phyloP scores from a whole-genome alignment of 2,888 invertebrate species.

The Flexamia atlantica region DNA sequence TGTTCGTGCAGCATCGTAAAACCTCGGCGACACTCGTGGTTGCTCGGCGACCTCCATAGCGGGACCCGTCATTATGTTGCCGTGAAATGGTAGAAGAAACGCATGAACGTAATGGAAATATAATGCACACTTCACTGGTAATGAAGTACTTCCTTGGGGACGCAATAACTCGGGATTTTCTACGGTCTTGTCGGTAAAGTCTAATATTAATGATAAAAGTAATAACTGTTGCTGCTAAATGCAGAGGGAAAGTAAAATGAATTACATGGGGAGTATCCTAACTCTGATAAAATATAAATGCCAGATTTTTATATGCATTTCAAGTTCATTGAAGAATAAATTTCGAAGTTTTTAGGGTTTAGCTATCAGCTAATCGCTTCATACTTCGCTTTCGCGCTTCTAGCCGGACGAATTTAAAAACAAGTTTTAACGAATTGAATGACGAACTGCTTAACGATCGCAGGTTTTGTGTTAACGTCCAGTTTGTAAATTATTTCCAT shows the following conservation, averaged over 20 bases:
- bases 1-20: constrained; percentile 26
- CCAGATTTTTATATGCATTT: too few relatives aligned
- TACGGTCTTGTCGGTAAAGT: constrained; percentile 26
- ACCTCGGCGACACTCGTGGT: constrained; percentile 32
- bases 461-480: too few relatives aligned
- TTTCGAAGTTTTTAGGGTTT: too few relatives aligned
- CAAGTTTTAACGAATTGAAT: too few relatives aligned
- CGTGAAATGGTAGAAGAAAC: constrained; percentile 31
- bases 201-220: constrained; percentile 8
- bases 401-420: too few relatives aligned
- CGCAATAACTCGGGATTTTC: constrained; percentile 2
- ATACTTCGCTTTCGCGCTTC: too few relatives aligned
- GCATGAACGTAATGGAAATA: constrained; percentile 29
- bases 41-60: constrained; percentile 18
- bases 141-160: constrained; percentile 1
- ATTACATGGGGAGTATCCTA: neutral
- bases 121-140: constrained; percentile 20
- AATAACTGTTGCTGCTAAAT: neutral
- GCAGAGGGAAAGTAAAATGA: neutral
- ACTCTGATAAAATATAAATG: too few relatives aligned
- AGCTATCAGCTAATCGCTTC: too few relatives aligned
- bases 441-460: too few relatives aligned
- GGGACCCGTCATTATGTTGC: constrained; percentile 36
- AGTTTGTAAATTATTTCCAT: too few relatives aligned
- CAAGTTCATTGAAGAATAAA: too few relatives aligned